These are phyloP conservation scores for Nipponacmea schrenckii DNA, from an alignment of 2,888 invertebrate genomes.

Conservation along the genomic window DNA sequence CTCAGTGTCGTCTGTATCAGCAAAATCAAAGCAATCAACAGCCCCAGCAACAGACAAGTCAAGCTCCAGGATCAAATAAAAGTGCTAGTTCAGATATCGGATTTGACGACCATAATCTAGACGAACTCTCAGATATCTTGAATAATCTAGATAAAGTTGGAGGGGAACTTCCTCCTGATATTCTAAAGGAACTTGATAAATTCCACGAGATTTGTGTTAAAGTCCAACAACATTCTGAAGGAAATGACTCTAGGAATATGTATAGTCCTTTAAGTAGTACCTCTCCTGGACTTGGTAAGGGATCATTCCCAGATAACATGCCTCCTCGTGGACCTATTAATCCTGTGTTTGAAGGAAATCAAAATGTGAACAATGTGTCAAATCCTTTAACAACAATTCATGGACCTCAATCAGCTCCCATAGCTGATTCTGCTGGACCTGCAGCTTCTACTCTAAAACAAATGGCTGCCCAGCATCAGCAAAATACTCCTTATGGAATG, in stretches of 20 bases:
- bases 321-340: slow-evolving; percentile 21
- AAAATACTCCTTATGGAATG: slow-evolving; percentile 65
- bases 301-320: slow-evolving; percentile 26
- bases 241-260: slow-evolving; percentile 35
- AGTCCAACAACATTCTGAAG: slow-evolving; percentile 46
- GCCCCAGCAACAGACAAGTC: slow-evolving; percentile 1
- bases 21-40: slow-evolving; percentile 13
- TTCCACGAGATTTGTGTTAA: slow-evolving; percentile 52
- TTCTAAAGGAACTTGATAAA: slow-evolving; percentile 53
- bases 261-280: slow-evolving; percentile 33
- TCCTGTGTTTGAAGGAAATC: slow-evolving; percentile 29
- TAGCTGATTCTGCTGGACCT: slow-evolving; percentile 73
- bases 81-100: slow-evolving; percentile 29
- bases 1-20: slow-evolving; percentile 27
- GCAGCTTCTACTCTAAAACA: slow-evolving; percentile 95
- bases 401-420: slow-evolving; percentile 24
- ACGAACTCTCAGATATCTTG: slow-evolving; percentile 66
- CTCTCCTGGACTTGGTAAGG: slow-evolving; percentile 41
- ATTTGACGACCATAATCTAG: slow-evolving; percentile 44
- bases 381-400: slow-evolving; percentile 22
- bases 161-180: slow-evolving; percentile 38
- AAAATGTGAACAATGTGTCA: slow-evolving; percentile 20
- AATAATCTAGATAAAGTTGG: slow-evolving; percentile 84
- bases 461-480: slow-evolving; percentile 97
- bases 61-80: not conserved